A percentile compares a stretch with the other conserved stretches of the same genome.
phyloP scores from a whole-genome alignment of 2,888 invertebrate species.

The Romanomermis culicivorax region DNA sequence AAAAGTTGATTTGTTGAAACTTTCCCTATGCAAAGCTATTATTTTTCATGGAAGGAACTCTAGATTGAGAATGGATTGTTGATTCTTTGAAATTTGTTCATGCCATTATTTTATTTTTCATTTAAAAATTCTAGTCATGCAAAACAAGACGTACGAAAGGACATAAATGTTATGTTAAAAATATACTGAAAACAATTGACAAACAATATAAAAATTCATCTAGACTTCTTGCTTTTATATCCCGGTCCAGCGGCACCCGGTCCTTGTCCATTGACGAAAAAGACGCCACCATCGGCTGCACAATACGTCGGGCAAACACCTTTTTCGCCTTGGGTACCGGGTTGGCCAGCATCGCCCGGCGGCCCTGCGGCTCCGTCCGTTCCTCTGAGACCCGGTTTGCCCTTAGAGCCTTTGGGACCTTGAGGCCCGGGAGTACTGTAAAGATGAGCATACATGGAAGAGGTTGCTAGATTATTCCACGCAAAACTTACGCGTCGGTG shows the following conservation, averaged over 20 bases:
- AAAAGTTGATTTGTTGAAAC: no score
- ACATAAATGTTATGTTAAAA: not conserved
- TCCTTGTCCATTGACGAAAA: slow-evolving; percentile 9
- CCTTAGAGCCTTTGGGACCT: slow-evolving; percentile 13
- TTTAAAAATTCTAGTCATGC: no score
- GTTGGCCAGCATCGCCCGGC: slow-evolving; percentile 17
- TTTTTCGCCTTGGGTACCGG: slow-evolving; percentile 10
- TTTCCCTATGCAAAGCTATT: no score
- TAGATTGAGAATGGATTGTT: not conserved
- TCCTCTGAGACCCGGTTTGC: slow-evolving; percentile 12
- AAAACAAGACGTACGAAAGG: not conserved
- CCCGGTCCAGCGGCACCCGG: no score
- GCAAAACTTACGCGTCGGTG: slow-evolving; percentile 14
- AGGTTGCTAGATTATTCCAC: no score
- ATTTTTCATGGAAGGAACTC: no score
- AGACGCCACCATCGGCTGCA: slow-evolving; percentile 8
- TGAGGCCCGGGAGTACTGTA: slow-evolving; percentile 10
- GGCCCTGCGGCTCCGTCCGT: slow-evolving; percentile 13
- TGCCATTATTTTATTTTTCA: no score
- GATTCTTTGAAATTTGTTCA: no score
- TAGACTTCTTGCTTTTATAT: no score
- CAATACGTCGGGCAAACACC: slow-evolving; percentile 10
- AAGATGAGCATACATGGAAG: slow-evolving; percentile 13
- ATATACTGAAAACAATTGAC: not conserved
- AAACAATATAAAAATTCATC: no score